Conservation (phyloP, 1,140 invertebrate species). For the Linepithema humile region DNA sequence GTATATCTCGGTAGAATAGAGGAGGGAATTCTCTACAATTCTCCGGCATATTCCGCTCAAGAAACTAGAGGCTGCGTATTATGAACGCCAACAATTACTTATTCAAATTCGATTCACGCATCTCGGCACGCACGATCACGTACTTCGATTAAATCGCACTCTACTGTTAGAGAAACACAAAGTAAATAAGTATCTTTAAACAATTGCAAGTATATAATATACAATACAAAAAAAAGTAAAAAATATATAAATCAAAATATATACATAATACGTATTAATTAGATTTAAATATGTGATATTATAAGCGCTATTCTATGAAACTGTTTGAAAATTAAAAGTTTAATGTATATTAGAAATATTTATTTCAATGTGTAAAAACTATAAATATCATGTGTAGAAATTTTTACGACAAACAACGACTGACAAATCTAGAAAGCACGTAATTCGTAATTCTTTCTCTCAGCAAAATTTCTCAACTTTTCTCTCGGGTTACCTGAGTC, state of each 20-base stretch:
- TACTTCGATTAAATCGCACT: slow-evolving; percentile 32
- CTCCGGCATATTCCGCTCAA: slow-evolving; percentile 12
- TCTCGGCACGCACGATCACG: slow-evolving; percentile 24
- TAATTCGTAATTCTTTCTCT: slow-evolving; percentile 16
- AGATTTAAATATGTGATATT: too few relatives aligned
- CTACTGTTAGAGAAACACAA: not conserved
- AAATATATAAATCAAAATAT: too few relatives aligned
- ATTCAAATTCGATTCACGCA: slow-evolving; percentile 66
- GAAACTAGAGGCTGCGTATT: slow-evolving; percentile 35
- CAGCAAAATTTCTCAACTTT: not conserved
- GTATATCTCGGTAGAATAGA: slow-evolving; percentile 6
- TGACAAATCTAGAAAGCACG: not conserved
- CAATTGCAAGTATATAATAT: too few relatives aligned
- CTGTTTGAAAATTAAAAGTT: too few relatives aligned
- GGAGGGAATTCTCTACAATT: slow-evolving; percentile 14
- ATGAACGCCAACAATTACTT: slow-evolving; percentile 38
- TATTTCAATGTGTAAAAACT: not conserved
- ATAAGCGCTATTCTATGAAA: too few relatives aligned
- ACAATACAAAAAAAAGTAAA: too few relatives aligned
- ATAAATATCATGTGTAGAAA: not conserved
- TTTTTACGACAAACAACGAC: not conserved
- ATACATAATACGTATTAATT: too few relatives aligned
- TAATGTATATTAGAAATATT: too few relatives aligned
- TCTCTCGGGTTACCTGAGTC: slow-evolving; percentile 10
- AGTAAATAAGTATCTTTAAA: not conserved